Evolutionary conservation across 2,113 vertebrate species (phyloP), one percentile per base, ranked within the genome.

Genomic region (Tretioscincus oriximinensis): DNA sequence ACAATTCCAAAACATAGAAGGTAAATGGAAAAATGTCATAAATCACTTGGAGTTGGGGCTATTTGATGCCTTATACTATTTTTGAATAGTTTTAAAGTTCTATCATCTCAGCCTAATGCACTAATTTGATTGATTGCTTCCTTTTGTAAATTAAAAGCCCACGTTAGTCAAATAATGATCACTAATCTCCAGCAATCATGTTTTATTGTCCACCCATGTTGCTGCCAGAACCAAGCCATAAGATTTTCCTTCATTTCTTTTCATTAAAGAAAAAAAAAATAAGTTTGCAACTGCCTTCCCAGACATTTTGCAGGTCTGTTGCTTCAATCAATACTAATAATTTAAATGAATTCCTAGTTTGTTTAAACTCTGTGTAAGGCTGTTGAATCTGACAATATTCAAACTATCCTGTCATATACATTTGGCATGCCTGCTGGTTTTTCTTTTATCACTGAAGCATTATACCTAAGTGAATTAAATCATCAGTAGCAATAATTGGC

Each of bases 271-370:
- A 68, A 9, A 51, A 66, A 78, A 87, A 67, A 91, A 84, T 91
- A 87, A 85, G 90, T 81, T 84, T 85, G 18, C 86, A 8, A 80
- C 73, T 84, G 41, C 11, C 18, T 77, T 79, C 85, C 28, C 63
- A 88, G 73, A 28, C 86, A 78, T n/a, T 51, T 84, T 85, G 73
- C 2, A 83, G 9, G 28, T 67, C 77, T 85, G 64, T 82, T 84
- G 64, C 81, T 86, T 90, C 85, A 87, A 60, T 87, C 74, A 64
- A 28, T 89, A 86, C 41, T 87, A 78, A 83, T 90, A 64, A 84
- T 87, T 90, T 91, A 79, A 67, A 88, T 82, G 69, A 88, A 81
- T 47, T 41, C 1, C 80, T 63, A 66, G 77, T 86, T 28, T 0
- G 64, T 51, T 86, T 67, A 76, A 87, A 84, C 82, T 92, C 31